Evolutionary conservation across 2,113 vertebrate genomes (phyloP).

Genomic region (Trachemys scripta): DNA sequence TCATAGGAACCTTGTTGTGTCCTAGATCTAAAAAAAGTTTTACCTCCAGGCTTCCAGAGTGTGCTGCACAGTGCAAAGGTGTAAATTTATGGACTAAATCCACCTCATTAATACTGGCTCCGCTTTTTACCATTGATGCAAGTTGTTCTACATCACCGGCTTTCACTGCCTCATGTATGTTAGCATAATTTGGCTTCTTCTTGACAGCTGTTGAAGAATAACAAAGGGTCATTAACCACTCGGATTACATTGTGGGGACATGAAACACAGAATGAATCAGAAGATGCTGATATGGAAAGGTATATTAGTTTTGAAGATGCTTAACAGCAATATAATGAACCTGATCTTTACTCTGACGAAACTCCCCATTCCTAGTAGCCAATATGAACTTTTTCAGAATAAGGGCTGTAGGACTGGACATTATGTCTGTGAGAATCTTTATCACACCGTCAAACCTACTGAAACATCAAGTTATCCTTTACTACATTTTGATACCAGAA

Average conservation of each 20-base stretch:
- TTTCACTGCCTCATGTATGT: conserved; percentile 80
- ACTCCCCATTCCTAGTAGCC: background rate
- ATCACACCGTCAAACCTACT: background rate
- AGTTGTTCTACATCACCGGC: conserved; percentile 81
- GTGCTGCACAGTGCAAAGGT: conserved; percentile 84
- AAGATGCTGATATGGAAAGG: background rate
- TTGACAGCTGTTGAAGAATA: conserved; percentile 64
- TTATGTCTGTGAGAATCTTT: background rate
- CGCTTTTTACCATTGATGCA: conserved; percentile 70
- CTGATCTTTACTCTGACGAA: background rate
- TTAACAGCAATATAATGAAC: background rate
- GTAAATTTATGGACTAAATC: conserved; percentile 82
- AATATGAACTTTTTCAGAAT: background rate
- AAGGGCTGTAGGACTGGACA: background rate
- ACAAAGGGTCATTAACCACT: conserved; percentile 1
- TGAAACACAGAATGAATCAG: background rate
- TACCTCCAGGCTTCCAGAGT: conserved; percentile 88
- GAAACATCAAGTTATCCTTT: background rate
- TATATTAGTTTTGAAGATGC: background rate
- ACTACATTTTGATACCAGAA: background rate
- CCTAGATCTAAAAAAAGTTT: background rate
- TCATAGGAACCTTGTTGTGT: background rate
- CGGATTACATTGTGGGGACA: background rate
- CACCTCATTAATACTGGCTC: conserved; percentile 78
- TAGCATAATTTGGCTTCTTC: conserved; percentile 64